Base-by-base conservation (phyloP, 1,140 invertebrate genomes). In the Oscheius sp. region DNA sequence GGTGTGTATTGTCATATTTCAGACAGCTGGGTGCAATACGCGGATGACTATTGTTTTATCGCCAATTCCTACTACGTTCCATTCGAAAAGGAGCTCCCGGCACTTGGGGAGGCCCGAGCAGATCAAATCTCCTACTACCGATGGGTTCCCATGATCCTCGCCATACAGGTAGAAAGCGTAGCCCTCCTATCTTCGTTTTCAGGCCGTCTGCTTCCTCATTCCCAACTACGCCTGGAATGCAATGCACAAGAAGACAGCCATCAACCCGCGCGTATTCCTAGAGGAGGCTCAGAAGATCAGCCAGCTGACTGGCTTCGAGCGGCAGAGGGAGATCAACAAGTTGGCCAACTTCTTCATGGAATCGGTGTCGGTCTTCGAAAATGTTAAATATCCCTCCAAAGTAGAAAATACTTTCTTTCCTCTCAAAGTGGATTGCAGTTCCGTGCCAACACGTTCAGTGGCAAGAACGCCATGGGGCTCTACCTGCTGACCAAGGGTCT, bases 401-500 rank as follows among this genome's bases (percentile, higher is more conserved):
- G 49, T 7, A 55, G 49, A 55, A 7, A 4, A 26, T 15, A 7
- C 49, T 7, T 15, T 4, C 23, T 10, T n/a, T 10, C 7, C 38
- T n/a, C 7, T n/a, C 38, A 42, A 7, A 10, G 38, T 42, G n/a
- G n/a, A 42, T 42, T 42, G 7, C 38, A 42, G 38, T n/a, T 42
- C 38, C n/a, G n/a, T 42, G 7, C 38, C 7, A 42, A 7, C n/a
- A 7, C 38, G 7, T 10, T 7, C 7, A 42, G n/a, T 18, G 80
- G 82, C 1, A 23, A 45, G n/a, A 86, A 84, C 73, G 78, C 86
- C 3, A 83, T 84, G 0, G 80, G 85, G 13, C 79, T 88, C 3
- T 88, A 88, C 76, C 80, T 88, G 45, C 79, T 84, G 35, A 83
- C 86, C 18, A 88, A 88, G 75, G 36, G 86, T 15, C 68, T 88